Percentiles rank a stretch among this genome's conserved stretches.
phyloP scores from a whole-genome alignment of 2,113 vertebrate species.

The Lagopus muta region DNA sequence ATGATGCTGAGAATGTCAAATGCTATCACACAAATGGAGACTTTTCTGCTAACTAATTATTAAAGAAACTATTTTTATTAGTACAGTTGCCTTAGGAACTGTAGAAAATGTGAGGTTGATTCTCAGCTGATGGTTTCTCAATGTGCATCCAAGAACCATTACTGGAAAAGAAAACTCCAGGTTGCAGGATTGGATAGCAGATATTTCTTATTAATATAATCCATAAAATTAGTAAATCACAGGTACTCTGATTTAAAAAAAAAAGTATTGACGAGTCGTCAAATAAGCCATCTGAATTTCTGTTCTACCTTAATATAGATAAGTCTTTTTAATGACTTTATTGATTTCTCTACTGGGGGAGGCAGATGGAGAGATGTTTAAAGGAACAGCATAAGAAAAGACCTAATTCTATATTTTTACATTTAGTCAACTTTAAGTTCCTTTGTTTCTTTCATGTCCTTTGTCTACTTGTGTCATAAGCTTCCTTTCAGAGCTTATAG shows the following conservation, averaged over 20 bases:
- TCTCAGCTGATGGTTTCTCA: neutral
- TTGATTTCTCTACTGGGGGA: neutral
- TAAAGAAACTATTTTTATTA: neutral
- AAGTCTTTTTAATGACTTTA: neutral
- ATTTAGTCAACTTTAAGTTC: neutral
- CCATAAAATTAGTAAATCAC: neutral
- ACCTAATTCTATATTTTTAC: neutral
- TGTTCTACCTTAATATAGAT: neutral
- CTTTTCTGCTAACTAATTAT: neutral
- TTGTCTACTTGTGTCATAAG: neutral
- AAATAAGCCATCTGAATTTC: neutral
- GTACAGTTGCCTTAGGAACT: neutral
- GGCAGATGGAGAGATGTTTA: fast-evolving
- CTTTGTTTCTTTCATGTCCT: neutral
- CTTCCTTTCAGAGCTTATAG: neutral
- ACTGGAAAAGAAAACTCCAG: neutral
- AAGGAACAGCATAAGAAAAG: neutral
- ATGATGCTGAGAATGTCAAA: neutral
- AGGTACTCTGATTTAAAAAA: neutral
- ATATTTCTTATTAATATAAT: neutral
- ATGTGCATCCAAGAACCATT: no score
- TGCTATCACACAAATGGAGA: neutral
- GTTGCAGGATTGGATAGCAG: neutral
- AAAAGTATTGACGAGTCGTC: neutral
- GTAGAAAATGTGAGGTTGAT: neutral